phyloP scores from a whole-genome alignment of 2,113 vertebrate genomes.

The Nymphicus hollandicus region DNA sequence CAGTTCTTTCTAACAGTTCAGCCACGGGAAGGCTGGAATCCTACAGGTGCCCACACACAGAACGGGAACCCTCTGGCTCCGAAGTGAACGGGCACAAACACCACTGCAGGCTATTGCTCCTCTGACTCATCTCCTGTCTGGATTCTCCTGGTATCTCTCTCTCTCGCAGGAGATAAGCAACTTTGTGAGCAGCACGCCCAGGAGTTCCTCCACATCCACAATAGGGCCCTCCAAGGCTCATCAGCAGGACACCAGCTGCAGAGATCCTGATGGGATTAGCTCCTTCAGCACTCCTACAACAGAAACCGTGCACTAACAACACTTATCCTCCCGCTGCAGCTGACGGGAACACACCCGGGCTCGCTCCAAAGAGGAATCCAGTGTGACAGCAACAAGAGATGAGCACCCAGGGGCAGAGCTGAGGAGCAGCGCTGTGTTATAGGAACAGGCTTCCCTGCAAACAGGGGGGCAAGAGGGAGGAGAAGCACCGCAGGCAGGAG shows the following conservation, averaged over 20 bases:
- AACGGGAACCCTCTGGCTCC: fast-evolving
- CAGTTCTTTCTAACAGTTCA: neutral
- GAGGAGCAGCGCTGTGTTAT: fast-evolving
- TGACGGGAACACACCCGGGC: fast-evolving
- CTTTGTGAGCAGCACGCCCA: neutral
- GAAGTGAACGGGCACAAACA: neutral
- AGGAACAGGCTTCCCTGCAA: neutral
- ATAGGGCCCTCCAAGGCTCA: neutral
- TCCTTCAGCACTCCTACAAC: neutral
- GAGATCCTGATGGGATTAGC: neutral
- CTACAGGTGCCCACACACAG: neutral
- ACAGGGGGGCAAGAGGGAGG: neutral
- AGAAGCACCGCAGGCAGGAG: neutral
- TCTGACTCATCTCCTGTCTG: neutral
- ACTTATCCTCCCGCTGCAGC: neutral
- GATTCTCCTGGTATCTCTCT: neutral
- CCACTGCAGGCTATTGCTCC: fast-evolving
- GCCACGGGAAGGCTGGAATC: neutral
- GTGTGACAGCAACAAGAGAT: fast-evolving
- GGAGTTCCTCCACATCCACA: neutral
- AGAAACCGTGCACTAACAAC: neutral
- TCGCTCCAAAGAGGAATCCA: fast-evolving
- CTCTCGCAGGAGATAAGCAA: neutral
- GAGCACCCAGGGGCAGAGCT: neutral
- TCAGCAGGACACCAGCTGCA: neutral